phyloP scores from a whole-genome alignment of 2,797 vertebrate species.

The Cichlasoma orientale region DNA sequence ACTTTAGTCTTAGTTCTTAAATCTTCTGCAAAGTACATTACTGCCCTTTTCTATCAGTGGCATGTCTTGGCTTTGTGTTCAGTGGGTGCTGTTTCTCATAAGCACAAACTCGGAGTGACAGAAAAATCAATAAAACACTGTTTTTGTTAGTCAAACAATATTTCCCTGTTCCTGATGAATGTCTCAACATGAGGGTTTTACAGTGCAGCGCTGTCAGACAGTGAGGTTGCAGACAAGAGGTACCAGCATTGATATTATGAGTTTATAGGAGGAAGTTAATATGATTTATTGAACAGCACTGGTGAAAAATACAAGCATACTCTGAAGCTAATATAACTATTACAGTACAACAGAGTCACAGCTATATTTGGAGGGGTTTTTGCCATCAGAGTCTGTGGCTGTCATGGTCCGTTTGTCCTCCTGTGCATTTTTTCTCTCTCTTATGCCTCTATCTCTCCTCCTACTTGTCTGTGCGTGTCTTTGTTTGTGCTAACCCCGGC shows the following conservation, averaged over 20 bases:
- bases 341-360: not conserved
- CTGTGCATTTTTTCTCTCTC: no score
- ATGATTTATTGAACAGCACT: not conserved
- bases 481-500: no score
- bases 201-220: slow-evolving; percentile 5
- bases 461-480: no score
- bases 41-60: not conserved
- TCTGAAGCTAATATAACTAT: no score
- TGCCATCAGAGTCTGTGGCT: not conserved
- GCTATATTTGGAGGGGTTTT: not conserved
- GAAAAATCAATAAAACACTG: slow-evolving; percentile 65
- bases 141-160: slow-evolving; percentile 62
- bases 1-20: not conserved
- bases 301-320: not conserved
- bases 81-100: slow-evolving; percentile 45
- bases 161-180: slow-evolving; percentile 36
- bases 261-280: slow-evolving; percentile 4
- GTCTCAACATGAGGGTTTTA: slow-evolving; percentile 1
- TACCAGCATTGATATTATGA: not conserved
- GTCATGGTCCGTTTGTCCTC: no score
- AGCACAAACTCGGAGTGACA: slow-evolving; percentile 45
- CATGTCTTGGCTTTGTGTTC: slow-evolving; percentile 1
- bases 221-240: not conserved
- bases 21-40: not conserved
- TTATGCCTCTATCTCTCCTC: no score